Evolutionary conservation across 1,140 invertebrate genomes (phyloP), one percentile per base, ranked within the genome.

Genomic region (Calliphora vicina): DNA sequence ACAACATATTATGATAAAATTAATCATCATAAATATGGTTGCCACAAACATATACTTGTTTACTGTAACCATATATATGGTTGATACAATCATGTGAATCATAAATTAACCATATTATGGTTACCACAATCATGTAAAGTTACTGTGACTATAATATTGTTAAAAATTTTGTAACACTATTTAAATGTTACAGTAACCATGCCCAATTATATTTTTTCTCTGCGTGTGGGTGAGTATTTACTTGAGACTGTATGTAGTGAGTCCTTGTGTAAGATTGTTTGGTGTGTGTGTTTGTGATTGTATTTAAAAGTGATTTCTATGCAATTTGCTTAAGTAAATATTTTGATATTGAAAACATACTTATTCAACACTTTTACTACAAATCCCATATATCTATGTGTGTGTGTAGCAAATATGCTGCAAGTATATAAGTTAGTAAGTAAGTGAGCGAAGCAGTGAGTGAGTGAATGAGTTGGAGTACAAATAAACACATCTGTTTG

Each of bases 401-500:
- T 35, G 27, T 74, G 12, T 74, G 26, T 74, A 25, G 4, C 35
- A 35, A 35, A 10, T 35, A 57, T 17, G 2, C n/a, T n/a, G 50
- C n/a, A 57, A 57, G n/a, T n/a, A n/a, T n/a, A n/a, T n/a, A n/a
- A 13, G 17, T 57, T 3, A 57, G 50, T 57, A 23, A 67, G 61
- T 67, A 20, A 67, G 57, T 1, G 57, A 20, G 45, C 23, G 57
- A 20, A n/a, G n/a, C n/a, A n/a, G n/a, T 67, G 1, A 67, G 57
- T 67, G 17, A 67, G 57, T 67, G 57, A 25, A 67, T 23, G 45
- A n/a, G 20, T 20, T 20, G 3, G 57, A 2, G 57, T 67, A 76
- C n/a, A 78, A 45, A 78, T 43, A 78, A 78, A 78, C 35, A 78
- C 35, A 78, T 78, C n/a, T 78, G 74, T 78, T 78, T 78, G 74